Evolutionary conservation across 2,797 vertebrate genomes (phyloP).

Genomic region (Jordanella pulchra): DNA sequence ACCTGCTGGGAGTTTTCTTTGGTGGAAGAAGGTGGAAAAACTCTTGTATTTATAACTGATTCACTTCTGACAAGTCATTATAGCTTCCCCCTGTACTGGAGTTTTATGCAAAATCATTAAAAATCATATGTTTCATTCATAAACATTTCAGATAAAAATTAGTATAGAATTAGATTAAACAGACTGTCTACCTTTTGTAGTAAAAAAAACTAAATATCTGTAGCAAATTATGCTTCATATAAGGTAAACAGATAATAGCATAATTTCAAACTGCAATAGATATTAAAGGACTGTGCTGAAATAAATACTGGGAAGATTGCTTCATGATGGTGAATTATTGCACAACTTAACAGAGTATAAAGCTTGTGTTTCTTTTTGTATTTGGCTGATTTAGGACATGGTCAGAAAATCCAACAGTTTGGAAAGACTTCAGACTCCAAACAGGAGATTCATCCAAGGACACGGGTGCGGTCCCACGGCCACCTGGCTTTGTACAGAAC

Average conservation of each 20-base stretch:
- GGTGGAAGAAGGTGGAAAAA: constrained; percentile 26
- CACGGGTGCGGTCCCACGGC: constrained; percentile 36
- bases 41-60: neutral
- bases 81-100: neutral
- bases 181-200: neutral
- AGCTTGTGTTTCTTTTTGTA: constrained; percentile 50
- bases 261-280: constrained; percentile 40
- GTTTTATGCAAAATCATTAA: neutral
- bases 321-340: constrained; percentile 38
- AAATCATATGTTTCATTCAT: neutral
- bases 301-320: constrained; percentile 19
- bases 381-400: constrained; percentile 52
- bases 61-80: constrained; percentile 22
- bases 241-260: constrained; percentile 20
- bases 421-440: constrained; percentile 40
- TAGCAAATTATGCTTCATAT: constrained; percentile 22
- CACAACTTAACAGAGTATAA: constrained; percentile 24
- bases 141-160: constrained; percentile 5
- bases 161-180: constrained; percentile 1
- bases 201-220: neutral
- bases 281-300: constrained; percentile 10
- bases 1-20: constrained; percentile 23
- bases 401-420: constrained; percentile 55
- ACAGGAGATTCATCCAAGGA: constrained; percentile 49
- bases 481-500: constrained; percentile 60